phyloP scores from a whole-genome alignment of 2,888 invertebrate species.

The Odontothrips loti region DNA sequence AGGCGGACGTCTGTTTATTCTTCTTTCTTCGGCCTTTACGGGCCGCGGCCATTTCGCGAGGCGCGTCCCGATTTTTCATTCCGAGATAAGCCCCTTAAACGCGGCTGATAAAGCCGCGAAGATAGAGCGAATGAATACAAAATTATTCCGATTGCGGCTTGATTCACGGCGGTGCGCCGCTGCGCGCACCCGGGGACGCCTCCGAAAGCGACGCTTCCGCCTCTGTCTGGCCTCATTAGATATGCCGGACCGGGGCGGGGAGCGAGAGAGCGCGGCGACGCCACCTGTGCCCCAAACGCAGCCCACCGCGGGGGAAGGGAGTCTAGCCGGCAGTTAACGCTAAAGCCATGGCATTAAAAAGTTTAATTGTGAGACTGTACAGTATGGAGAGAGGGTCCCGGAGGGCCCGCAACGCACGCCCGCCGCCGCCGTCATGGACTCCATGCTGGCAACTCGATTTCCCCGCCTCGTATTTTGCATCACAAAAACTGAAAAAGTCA shows the following conservation, averaged over 20 bases:
- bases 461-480: too few species aligned
- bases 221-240: too few species aligned
- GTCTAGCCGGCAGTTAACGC: conserved; percentile 21
- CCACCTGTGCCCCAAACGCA: background rate
- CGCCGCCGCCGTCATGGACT: background rate
- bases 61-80: background rate
- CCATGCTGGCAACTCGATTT: too few species aligned
- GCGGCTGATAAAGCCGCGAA: background rate
- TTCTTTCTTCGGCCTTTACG: too few species aligned
- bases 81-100: conserved; percentile 19
- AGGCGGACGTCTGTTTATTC: too few species aligned
- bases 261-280: too few species aligned
- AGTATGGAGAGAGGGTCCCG: background rate
- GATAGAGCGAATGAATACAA: conserved; percentile 8
- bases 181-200: background rate
- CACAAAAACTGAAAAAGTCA: background rate
- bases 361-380: conserved; percentile 17
- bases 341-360: conserved; percentile 15
- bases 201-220: background rate
- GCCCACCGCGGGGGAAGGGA: background rate
- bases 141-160: conserved; percentile 15
- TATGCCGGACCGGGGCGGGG: too few species aligned
- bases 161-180: conserved; percentile 11
- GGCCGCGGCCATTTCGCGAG: background rate
- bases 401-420: background rate